Base-by-base conservation (phyloP, 1,140 invertebrate species). In the Scylla paramamosain region DNA sequence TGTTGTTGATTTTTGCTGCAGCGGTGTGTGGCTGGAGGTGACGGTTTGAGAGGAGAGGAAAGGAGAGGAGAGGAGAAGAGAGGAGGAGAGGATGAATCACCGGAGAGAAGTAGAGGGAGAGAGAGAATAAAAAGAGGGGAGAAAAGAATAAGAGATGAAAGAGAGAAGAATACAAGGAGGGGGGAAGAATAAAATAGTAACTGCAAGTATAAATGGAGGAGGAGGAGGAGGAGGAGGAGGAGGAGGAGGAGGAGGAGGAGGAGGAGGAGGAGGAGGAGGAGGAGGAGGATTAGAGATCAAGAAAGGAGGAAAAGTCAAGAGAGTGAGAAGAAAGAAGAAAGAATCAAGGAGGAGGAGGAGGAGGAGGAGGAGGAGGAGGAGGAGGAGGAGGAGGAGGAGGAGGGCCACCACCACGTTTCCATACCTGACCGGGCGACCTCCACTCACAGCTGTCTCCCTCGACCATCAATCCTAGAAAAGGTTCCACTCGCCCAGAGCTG, bases 361-460 rank as follows among this genome's bases (percentile, higher is more conserved):
- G 31, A 32, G 31, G 59, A 92, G 91, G 28, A 29, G n/a, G 91
- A 92, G 28, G 59, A 59, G 67, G 52, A 67, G 52, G 52, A 32
- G 59, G 28, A 59, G 59, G 29, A 59, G 16, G 59, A 92, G 28
- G 32, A 91, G 48, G 46, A 16, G 32, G 46, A 91, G 89, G 46
- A 29, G 48, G 46, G 25, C 6, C 4, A 48, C 14, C 14, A n/a
- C 45, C 28, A 46, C 32, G 52, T 29, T 29, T 45, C 45, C 89
- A 29, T 39, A 91, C 89, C 89, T 91, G 89, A 91, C 89, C 89
- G 46, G 28, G 39, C 46, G 89, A 91, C 89, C 89, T 48, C 89
- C 89, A 48, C 89, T 91, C 89, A 91, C 89, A 52, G 89, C 89
- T 91, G 89, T 91, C 89, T 91, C 89, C 89, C 46, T 25, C 12